A percentile compares a stretch with the other conserved stretches of the same genome.
These are phyloP conservation scores for Leucozona laternaria DNA, from an alignment of 2,888 invertebrate genomes.

Conservation along the genomic window DNA sequence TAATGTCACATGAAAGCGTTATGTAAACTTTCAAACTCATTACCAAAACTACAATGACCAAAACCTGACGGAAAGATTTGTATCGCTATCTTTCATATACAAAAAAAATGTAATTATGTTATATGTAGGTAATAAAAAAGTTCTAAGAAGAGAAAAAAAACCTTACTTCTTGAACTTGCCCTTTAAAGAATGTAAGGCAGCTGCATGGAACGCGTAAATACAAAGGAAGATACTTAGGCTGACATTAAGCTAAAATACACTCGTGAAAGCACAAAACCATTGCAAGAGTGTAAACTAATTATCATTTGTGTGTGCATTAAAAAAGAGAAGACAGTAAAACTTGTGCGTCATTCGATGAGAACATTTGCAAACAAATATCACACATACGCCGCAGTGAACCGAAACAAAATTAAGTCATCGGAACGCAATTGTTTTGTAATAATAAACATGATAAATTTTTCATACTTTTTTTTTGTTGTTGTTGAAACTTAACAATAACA, in stretches of 20 bases:
- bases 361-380: conserved; percentile 10
- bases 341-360: conserved; percentile 6
- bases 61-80: background rate
- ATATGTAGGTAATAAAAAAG: too few species aligned
- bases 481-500: background rate
- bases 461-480: background rate
- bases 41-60: too few species aligned
- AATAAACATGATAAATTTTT: background rate
- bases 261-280: background rate
- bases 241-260: background rate
- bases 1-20: too few species aligned
- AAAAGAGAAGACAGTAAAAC: background rate
- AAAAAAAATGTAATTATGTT: background rate
- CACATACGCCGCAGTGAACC: conserved; percentile 46
- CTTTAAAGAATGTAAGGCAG: background rate
- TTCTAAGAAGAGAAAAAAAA: background rate
- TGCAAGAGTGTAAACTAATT: conserved; percentile 19
- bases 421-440: background rate
- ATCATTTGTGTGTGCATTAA: background rate
- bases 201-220: conserved; percentile 15
- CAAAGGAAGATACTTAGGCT: background rate
- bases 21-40: too few species aligned
- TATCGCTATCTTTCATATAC: background rate
- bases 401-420: conserved; percentile 20
- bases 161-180: conserved; percentile 45